Base-by-base conservation (phyloP, 2,113 vertebrate species). In the Gallinago paraguaiae region DNA sequence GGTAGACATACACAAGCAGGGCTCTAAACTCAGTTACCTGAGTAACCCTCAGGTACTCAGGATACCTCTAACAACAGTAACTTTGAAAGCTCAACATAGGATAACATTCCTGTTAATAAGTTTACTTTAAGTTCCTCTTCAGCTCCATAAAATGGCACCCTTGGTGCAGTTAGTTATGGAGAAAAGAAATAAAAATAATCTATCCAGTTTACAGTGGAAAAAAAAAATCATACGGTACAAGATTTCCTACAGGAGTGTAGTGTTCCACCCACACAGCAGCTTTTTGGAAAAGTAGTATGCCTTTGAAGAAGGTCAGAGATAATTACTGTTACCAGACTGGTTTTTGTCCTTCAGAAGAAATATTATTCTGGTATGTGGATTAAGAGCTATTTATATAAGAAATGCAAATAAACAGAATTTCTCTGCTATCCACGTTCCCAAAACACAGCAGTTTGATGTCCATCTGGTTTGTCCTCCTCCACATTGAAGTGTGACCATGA, bases 301-400 rank as follows among this genome's bases (percentile, higher is more conserved):
- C 92, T 93, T 95, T 91, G 86, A 93, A 81, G 80, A 63, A 60
- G 61, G 27, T 25, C 4, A 0, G 51, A 76, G 69, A 68, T 48
- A 84, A 48, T 30, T 48, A 25, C 2, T 78, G 72, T 54, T 95
- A 89, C 74, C 89, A 91, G 61, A 89, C 81, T 60, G 76, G 33
- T 82, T 97, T 85, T 90, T 93, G 54, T 83, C 59, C 71, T 86
- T 82, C 9, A 17, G 39, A 83, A 92, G 70, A 41, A 84, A 37
- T 25, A 77, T 15, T 56, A 48, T 53, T 84, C 18, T 35, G 31
- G 31, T 37, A 22, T 46, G n/a, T 74, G 46, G 22, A 85, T 71
- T 41, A 70, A 77, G 46, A 90, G 43, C 67, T 82, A 64, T 80
- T 90, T 88, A 54, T 76, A 9, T 41, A 72, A 69, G 57, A 86